These are phyloP conservation scores for Hyalella azteca DNA, from an alignment of 2,888 invertebrate species.

Conservation along the genomic window DNA sequence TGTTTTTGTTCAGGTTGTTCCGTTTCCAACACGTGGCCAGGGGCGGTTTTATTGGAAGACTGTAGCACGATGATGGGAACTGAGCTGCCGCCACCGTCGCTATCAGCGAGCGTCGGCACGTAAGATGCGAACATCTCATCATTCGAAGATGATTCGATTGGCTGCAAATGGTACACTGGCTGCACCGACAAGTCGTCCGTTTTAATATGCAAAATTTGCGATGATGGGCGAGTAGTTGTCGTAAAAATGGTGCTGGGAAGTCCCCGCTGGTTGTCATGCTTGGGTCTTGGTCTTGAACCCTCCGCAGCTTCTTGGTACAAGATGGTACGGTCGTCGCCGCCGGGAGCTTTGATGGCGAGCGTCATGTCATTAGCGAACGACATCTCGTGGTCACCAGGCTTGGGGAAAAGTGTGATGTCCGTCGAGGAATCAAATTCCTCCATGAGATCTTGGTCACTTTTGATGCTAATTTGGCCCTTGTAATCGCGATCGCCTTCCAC, in stretches of 20 bases:
- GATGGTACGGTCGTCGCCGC: not conserved
- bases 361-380: not conserved
- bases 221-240: not conserved
- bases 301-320: not conserved
- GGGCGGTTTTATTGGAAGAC: not conserved
- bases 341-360: not conserved
- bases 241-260: not conserved
- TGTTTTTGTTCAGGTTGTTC: not conserved
- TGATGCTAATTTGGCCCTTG: conserved; percentile 6
- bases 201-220: not conserved
- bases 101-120: not conserved
- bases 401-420: not conserved
- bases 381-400: conserved; percentile 11
- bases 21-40: not conserved
- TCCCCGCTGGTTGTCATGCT: not conserved
- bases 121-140: conserved; percentile 5
- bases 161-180: not conserved
- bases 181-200: not conserved
- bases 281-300: not conserved
- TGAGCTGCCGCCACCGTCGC: not conserved
- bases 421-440: conserved; percentile 6
- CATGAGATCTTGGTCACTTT: conserved; percentile 22
- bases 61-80: conserved; percentile 11
- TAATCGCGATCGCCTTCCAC: conserved; percentile 11
- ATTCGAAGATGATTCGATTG: not conserved